These are phyloP conservation scores for Hylia prasina DNA, from an alignment of 2,113 vertebrate species.

Conservation along the genomic window DNA sequence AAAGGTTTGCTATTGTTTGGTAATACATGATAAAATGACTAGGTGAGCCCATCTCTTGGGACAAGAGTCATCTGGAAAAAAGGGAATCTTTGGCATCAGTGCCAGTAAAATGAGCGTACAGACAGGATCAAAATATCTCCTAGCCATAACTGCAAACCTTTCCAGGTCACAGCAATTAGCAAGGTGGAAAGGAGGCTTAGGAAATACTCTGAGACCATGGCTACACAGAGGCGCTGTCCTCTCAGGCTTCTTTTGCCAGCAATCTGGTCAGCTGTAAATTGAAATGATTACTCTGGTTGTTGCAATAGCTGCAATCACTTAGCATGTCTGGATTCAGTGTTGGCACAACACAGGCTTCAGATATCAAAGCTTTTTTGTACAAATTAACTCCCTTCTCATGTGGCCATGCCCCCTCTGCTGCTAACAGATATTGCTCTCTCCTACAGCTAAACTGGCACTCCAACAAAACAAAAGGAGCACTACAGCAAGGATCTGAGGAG, in stretches of 20 bases:
- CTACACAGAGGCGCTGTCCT: neutral
- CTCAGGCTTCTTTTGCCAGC: neutral
- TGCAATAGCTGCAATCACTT: neutral
- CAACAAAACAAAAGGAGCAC: neutral
- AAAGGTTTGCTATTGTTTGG: neutral
- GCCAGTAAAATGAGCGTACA: neutral
- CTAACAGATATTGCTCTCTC: neutral
- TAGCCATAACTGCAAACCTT: neutral
- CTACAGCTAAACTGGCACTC: neutral
- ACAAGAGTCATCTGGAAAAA: neutral
- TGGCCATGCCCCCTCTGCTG: neutral
- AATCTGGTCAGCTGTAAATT: neutral
- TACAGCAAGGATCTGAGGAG: neutral
- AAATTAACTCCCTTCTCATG: neutral
- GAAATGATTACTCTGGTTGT: neutral
- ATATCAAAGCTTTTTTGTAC: neutral
- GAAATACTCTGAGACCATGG: neutral
- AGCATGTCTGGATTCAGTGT: neutral
- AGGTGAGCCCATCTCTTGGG: neutral
- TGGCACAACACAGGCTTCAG: neutral
- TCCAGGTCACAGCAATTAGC: neutral
- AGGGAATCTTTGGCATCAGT: neutral
- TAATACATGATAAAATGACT: neutral
- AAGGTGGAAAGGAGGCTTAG: neutral
- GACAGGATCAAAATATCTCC: neutral